Evolutionary conservation across 2,113 vertebrate genomes (phyloP).

Genomic region (Chrysochloris asiatica): DNA sequence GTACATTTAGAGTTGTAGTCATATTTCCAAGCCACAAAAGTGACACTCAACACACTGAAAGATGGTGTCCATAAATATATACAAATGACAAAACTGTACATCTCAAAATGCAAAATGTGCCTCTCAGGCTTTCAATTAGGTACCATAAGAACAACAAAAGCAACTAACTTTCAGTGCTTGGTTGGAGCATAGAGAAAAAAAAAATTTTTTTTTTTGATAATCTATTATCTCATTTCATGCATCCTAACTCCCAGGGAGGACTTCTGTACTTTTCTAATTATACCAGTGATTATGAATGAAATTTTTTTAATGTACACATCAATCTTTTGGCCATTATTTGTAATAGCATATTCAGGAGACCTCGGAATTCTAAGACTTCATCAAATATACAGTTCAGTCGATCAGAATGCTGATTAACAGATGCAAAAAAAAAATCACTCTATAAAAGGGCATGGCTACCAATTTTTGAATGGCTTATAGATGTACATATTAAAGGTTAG

Average conservation of each 20-base stretch:
- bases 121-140: constrained; percentile 52
- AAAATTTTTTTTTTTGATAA: constrained; percentile 46
- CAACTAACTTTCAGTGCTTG: not conserved
- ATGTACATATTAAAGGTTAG: not conserved
- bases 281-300: constrained; percentile 4
- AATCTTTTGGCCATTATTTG: not conserved
- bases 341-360: not conserved
- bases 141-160: not conserved
- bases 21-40: constrained; percentile 28
- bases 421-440: not conserved
- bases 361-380: not conserved
- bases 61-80: constrained; percentile 63
- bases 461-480: not conserved
- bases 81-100: constrained; percentile 50
- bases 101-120: constrained; percentile 51
- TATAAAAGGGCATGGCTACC: not conserved
- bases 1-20: constrained; percentile 21
- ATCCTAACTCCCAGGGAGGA: not conserved
- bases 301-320: not conserved
- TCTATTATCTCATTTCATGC: constrained; percentile 42
- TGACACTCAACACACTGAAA: constrained; percentile 39
- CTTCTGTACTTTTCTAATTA: constrained; percentile 33
- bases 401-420: not conserved
- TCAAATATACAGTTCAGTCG: not conserved
- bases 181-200: not conserved